Evolutionary conservation across 2,113 vertebrate genomes (phyloP).

Genomic region (Gobius niger): DNA sequence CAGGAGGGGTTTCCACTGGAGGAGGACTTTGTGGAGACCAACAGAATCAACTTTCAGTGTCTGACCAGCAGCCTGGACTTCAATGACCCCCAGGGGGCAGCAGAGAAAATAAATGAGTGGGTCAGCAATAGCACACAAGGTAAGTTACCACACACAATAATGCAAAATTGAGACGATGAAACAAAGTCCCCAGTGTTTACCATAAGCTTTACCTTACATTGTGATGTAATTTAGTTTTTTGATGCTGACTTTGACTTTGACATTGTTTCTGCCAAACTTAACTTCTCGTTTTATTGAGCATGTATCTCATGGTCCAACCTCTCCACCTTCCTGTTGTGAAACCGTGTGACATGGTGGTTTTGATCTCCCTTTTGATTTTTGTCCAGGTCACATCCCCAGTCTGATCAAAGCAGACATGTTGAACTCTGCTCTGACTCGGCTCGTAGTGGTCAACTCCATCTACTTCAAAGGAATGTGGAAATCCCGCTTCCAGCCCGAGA

Average conservation of each 20-base stretch:
- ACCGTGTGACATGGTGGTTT: not conserved
- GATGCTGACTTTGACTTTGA: not conserved
- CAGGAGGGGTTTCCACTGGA: constrained; percentile 83
- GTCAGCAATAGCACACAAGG: constrained; percentile 89
- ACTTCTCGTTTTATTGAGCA: not conserved
- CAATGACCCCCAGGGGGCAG: constrained; percentile 75
- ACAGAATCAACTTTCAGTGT: constrained; percentile 89
- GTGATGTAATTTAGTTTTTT: not conserved
- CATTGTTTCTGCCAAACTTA: not conserved
- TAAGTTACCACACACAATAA: constrained; percentile 43
- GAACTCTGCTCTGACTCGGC: constrained; percentile 77
- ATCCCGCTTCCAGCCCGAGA: constrained; percentile 87
- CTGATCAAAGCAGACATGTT: constrained; percentile 84
- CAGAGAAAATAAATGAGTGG: constrained; percentile 88
- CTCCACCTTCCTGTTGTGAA: constrained; percentile 10
- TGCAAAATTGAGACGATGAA: no score
- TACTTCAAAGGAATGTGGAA: constrained; percentile 97
- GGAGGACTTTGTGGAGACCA: constrained; percentile 80
- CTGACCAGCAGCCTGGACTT: constrained; percentile 83
- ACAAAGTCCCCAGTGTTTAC: no score
- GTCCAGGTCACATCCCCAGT: constrained; percentile 87
- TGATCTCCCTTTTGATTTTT: constrained; percentile 17
- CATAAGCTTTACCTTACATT: no score
- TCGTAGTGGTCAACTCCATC: constrained; percentile 87
- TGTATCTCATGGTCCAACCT: not conserved